These are phyloP conservation scores for Apomyelois bistriatella DNA, from an alignment of 2,888 invertebrate species.

Conservation along the genomic window DNA sequence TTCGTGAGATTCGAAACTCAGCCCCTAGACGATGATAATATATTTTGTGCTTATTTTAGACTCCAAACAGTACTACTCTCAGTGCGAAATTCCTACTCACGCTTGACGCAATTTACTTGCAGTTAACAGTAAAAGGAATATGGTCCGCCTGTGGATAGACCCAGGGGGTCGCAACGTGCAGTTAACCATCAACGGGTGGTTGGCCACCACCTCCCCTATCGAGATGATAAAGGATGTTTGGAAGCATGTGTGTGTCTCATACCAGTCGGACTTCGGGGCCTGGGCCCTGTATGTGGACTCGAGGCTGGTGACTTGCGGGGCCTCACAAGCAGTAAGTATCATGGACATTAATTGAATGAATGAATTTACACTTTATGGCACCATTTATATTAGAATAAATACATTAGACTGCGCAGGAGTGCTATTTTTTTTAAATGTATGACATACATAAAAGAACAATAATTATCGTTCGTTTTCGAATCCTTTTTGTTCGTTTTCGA, in stretches of 20 bases:
- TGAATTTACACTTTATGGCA: too few relatives aligned
- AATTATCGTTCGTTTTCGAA: too few relatives aligned
- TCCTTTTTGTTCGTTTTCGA: too few relatives aligned
- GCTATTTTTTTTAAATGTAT: too few relatives aligned
- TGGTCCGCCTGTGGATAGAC: conserved; percentile 81
- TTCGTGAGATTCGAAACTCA: too few relatives aligned
- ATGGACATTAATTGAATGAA: too few relatives aligned
- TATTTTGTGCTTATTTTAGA: too few relatives aligned
- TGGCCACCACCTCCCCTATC: conserved; percentile 66
- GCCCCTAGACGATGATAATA: too few relatives aligned
- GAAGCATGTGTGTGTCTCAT: conserved; percentile 84
- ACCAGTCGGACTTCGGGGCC: conserved; percentile 80
- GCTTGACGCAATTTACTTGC: conserved; percentile 30
- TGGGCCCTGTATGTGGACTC: conserved; percentile 83
- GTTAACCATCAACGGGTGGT: conserved; percentile 76
- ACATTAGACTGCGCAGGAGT: too few relatives aligned
- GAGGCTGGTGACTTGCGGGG: conserved; percentile 62
- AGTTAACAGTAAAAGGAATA: conserved; percentile 75
- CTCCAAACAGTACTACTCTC: too few relatives aligned
- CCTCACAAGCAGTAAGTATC: conserved; percentile 17
- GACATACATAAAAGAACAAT: too few relatives aligned
- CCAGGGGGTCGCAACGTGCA: conserved; percentile 76
- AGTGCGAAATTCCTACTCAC: neutral
- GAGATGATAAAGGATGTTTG: conserved; percentile 71
- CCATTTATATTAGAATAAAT: too few relatives aligned